These are phyloP conservation scores for Antheraea mylitta DNA, from an alignment of 1,140 invertebrate genomes.

Conservation along the genomic window DNA sequence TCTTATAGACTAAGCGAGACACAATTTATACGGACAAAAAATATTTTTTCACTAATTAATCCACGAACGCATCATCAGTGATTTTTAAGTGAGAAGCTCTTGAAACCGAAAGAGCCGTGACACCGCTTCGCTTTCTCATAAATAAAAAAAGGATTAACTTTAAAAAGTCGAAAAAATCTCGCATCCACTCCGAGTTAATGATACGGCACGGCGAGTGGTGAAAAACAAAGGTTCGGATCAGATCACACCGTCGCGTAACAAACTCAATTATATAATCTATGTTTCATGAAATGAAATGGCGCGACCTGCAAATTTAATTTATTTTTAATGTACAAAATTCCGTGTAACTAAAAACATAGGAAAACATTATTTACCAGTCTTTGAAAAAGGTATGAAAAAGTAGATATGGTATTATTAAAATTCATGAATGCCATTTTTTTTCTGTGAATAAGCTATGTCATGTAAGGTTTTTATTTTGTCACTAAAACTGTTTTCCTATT, in stretches of 20 bases:
- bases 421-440: no score
- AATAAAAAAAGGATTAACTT: constrained; percentile 72
- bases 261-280: no score
- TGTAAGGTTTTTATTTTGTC: no score
- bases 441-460: no score
- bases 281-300: no score
- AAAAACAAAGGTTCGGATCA: constrained; percentile 65
- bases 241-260: constrained; percentile 50
- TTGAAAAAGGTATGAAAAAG: no score
- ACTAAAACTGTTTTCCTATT: no score
- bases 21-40: neutral
- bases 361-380: no score
- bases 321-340: neutral
- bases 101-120: constrained; percentile 60
- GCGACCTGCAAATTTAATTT: neutral
- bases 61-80: constrained; percentile 38
- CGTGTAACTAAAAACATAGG: no score
- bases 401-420: no score
- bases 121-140: constrained; percentile 57
- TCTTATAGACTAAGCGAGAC: no score
- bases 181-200: constrained; percentile 76
- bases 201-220: constrained; percentile 72
- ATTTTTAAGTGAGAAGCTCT: constrained; percentile 47
- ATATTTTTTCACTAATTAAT: constrained; percentile 42
- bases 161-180: constrained; percentile 70